Evolutionary conservation across 64 coral and sea anemone genomes (phyloP).

Genomic region (Hydrozoanthus tunicans): DNA sequence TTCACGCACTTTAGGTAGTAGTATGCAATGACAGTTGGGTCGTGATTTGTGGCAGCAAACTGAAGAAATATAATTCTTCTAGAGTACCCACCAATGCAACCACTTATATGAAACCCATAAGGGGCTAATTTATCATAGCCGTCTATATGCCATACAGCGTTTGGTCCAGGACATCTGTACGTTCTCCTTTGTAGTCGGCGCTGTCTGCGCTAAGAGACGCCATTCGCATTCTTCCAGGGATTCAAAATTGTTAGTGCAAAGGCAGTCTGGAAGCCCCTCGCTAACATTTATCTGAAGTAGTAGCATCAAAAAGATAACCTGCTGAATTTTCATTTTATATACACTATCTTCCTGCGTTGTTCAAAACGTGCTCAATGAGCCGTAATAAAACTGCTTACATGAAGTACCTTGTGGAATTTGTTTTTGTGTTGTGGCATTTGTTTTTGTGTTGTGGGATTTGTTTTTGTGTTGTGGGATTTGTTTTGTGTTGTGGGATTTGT

Average conservation of each 20-base stretch:
- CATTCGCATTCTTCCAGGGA: conserved; percentile 28
- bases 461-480: conserved; percentile 8
- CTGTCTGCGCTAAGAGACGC: conserved; percentile 53
- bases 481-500: conserved; percentile 4
- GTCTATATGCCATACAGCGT: conserved; percentile 55
- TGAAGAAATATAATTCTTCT: conserved; percentile 71
- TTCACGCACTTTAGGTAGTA: conserved; percentile 42
- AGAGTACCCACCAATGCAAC: conserved; percentile 62
- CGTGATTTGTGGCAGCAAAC: conserved; percentile 58
- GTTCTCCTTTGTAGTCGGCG: conserved; percentile 36
- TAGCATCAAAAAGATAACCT: not conserved
- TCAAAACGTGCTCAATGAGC: not conserved
- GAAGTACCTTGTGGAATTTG: not conserved
- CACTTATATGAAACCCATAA: conserved; percentile 68
- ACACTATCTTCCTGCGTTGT: not conserved
- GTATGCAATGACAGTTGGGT: conserved; percentile 50
- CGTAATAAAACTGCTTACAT: conserved; percentile 1
- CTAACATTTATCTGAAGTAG: not conserved
- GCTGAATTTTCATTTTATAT: not conserved
- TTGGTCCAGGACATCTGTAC: conserved; percentile 59
- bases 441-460: not conserved
- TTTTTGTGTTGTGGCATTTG: not conserved
- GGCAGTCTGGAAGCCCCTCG: not conserved
- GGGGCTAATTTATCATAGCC: conserved; percentile 59
- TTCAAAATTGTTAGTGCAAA: not conserved